phyloP scores from a whole-genome alignment of 1,140 invertebrate genomes.

The Drosophila willistoni region DNA sequence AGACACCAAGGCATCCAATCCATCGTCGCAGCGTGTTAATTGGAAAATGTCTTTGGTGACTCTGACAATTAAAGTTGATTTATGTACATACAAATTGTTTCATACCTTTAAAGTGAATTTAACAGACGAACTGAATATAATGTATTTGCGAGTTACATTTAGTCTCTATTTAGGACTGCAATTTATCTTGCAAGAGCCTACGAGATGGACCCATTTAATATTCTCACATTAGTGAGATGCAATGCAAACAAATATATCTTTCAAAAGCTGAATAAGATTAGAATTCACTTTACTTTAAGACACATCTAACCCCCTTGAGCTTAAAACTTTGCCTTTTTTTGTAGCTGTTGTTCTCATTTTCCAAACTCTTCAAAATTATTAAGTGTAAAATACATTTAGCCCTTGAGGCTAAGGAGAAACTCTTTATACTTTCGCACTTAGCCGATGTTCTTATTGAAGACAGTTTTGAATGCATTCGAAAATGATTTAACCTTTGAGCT shows the following conservation, averaged over 20 bases:
- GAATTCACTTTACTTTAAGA: no score
- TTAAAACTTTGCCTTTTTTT: no score
- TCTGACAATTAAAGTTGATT: constrained; percentile 69
- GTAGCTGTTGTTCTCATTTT: no score
- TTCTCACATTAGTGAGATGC: no score
- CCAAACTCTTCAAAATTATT: neutral
- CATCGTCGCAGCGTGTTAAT: constrained; percentile 59
- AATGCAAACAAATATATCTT: no score
- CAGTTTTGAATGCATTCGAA: neutral
- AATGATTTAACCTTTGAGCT: constrained; percentile 1
- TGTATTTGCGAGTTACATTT: no score
- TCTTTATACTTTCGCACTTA: neutral
- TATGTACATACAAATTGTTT: constrained; percentile 22
- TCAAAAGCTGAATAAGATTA: no score
- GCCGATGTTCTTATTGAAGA: neutral
- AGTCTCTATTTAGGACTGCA: no score
- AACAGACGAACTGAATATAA: neutral
- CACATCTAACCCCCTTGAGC: no score
- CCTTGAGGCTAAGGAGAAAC: neutral
- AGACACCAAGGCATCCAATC: constrained; percentile 42
- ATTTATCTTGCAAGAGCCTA: no score
- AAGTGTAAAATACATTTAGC: neutral
- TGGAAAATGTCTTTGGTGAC: constrained; percentile 65
- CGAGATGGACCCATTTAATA: no score
- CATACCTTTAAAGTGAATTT: neutral